phyloP scores from a whole-genome alignment of 2,797 vertebrate genomes.

The Pangasius sanitwongsei region DNA sequence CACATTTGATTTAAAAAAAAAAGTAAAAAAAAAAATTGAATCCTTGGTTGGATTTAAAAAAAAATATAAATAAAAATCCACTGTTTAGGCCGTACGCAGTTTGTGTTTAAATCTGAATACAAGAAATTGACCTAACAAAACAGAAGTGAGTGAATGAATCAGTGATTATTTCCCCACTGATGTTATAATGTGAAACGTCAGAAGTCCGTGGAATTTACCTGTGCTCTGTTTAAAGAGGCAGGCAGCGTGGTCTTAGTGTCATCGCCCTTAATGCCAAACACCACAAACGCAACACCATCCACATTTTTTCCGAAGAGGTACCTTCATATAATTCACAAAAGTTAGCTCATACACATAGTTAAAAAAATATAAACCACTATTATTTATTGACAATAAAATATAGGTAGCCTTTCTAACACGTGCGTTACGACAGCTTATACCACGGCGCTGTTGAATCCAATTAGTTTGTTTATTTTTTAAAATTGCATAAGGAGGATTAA shows the following conservation, averaged over 20 bases:
- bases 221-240: slow-evolving; percentile 60
- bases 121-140: background rate
- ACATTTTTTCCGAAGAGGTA: slow-evolving; percentile 72
- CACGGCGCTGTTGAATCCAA: background rate
- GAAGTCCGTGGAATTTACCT: slow-evolving; percentile 51
- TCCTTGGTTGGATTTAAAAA: too few relatives aligned
- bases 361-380: background rate
- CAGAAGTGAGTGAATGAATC: background rate
- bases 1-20: too few relatives aligned
- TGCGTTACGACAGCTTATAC: background rate
- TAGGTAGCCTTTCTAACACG: background rate
- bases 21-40: too few relatives aligned
- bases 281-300: slow-evolving; percentile 65
- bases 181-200: background rate
- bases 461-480: background rate
- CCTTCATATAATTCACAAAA: slow-evolving; percentile 49
- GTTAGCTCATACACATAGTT: background rate
- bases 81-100: too few relatives aligned
- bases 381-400: background rate
- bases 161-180: background rate
- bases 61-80: too few relatives aligned
- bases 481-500: background rate
- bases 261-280: slow-evolving; percentile 68
- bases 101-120: too few relatives aligned
- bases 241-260: slow-evolving; percentile 59